Conservation (phyloP, 2,888 invertebrate species). For the Drosophila putrida region DNA sequence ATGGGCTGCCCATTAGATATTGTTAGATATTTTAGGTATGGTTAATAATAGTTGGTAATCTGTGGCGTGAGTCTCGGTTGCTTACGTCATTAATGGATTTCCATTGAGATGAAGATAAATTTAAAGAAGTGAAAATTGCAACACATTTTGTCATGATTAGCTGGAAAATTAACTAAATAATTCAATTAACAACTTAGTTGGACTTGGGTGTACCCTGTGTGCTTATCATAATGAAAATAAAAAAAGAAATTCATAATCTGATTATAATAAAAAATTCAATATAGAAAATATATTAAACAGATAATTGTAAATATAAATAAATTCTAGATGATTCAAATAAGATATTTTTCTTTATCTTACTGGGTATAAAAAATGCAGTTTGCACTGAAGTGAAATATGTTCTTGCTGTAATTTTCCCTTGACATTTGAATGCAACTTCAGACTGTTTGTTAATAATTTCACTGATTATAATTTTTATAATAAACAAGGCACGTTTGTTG, state of each 20-base stretch:
- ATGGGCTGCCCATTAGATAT: constrained; percentile 26
- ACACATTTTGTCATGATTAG: constrained; percentile 15
- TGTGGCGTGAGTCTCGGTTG: constrained; percentile 14
- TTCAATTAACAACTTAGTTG: not conserved
- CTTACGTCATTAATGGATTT: constrained; percentile 42
- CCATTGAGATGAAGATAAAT: constrained; percentile 8
- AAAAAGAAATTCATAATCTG: not conserved
- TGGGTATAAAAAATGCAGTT: not conserved
- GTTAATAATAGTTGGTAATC: constrained; percentile 34
- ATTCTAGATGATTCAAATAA: not conserved
- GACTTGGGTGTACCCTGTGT: not conserved
- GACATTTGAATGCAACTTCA: constrained; percentile 24
- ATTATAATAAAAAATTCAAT: not conserved
- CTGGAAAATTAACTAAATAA: constrained; percentile 1
- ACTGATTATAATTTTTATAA: constrained; percentile 4
- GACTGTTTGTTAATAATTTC: constrained; percentile 23
- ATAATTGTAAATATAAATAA: not conserved
- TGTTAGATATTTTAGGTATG: constrained; percentile 15
- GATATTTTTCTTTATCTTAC: not conserved
- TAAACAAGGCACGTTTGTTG: constrained; percentile 15
- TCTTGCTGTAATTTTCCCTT: constrained; percentile 17
- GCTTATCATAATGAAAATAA: no score
- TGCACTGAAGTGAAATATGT: not conserved
- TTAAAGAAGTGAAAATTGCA: constrained; percentile 31
- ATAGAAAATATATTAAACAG: not conserved